Evolutionary conservation across 2,888 invertebrate genomes (phyloP).

Genomic region (Polymixis lichenea): DNA sequence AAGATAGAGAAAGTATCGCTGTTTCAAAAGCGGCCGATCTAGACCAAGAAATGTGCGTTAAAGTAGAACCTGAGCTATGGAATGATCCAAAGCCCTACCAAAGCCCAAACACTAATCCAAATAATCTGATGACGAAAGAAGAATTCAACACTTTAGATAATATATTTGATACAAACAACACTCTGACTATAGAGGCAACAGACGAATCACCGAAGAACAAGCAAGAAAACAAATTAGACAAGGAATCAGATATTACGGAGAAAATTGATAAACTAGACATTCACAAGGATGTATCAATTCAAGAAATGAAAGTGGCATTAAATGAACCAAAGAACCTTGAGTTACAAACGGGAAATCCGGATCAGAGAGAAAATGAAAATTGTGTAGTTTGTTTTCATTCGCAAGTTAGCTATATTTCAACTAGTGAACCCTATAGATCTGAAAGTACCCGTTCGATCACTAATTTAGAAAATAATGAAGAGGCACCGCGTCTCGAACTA

Average conservation of each 20-base stretch:
- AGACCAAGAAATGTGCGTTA: constrained; percentile 17
- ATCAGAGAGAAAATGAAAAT: neutral
- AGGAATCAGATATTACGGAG: neutral
- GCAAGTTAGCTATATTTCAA: neutral
- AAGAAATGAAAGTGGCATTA: neutral
- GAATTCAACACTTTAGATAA: constrained; percentile 16
- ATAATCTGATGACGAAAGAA: constrained; percentile 11
- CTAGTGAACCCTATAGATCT: neutral
- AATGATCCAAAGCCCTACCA: constrained; percentile 18
- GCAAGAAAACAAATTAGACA: neutral
- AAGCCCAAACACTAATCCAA: neutral
- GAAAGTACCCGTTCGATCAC: neutral
- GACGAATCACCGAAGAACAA: neutral
- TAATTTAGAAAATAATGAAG: neutral
- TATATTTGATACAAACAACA: neutral
- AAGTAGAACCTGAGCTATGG: constrained; percentile 33
- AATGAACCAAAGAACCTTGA: neutral
- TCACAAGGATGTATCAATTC: neutral
- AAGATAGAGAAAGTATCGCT: neutral
- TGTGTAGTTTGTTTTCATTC: constrained; percentile 29
- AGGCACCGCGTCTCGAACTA: neutral
- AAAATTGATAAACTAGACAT: neutral
- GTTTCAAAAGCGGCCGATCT: neutral
- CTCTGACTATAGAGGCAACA: neutral
- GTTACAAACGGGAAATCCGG: neutral